Evolutionary conservation across 2,797 vertebrate genomes (phyloP).

Genomic region (Pipistrellus kuhlii): DNA sequence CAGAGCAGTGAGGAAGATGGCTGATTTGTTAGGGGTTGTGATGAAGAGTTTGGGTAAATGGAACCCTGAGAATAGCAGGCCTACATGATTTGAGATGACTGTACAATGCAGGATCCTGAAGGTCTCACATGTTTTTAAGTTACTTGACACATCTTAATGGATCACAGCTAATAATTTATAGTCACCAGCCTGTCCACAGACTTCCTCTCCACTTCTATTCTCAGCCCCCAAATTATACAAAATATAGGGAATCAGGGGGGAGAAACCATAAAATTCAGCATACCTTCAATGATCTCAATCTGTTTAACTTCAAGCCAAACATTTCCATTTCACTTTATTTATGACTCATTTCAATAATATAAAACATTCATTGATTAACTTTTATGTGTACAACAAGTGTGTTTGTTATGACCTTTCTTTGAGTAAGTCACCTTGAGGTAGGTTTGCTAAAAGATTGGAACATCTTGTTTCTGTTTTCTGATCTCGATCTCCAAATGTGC

Average conservation of each 20-base stretch:
- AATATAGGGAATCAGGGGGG: not conserved
- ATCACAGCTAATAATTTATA: not conserved
- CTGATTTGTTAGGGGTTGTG: not conserved
- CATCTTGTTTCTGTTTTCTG: not conserved
- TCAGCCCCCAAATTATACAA: not conserved
- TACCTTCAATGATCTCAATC: not conserved
- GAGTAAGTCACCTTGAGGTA: not conserved
- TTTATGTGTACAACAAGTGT: not conserved
- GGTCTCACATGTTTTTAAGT: not conserved
- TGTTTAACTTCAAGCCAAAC: not conserved
- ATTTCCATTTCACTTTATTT: conserved; percentile 7
- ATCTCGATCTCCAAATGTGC: not conserved
- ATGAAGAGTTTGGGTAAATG: not conserved
- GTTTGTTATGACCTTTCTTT: not conserved
- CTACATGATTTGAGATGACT: not conserved
- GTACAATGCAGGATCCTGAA: not conserved
- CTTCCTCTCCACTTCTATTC: not conserved
- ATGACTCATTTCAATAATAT: not conserved
- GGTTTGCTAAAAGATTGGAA: not conserved
- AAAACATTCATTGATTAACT: not conserved
- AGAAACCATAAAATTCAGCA: not conserved
- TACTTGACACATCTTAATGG: not conserved
- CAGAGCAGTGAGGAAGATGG: not conserved
- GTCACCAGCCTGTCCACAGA: not conserved
- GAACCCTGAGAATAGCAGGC: not conserved